A percentile compares a stretch with the other conserved stretches of the same genome.
phyloP scores from a whole-genome alignment of 2,888 invertebrate genomes.

The Coenonympha arcania region DNA sequence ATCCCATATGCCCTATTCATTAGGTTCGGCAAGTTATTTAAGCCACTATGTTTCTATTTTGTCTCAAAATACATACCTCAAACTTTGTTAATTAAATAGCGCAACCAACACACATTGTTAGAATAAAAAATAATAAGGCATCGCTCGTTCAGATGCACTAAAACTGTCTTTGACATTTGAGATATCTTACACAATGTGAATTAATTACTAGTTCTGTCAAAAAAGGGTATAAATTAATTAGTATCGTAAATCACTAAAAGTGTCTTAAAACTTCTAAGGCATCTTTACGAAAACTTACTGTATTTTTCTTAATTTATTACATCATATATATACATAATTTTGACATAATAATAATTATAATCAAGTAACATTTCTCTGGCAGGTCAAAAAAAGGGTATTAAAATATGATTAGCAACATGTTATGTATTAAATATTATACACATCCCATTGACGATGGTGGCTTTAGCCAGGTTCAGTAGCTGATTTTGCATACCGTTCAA shows the following conservation, averaged over 20 bases:
- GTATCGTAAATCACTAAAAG: constrained; percentile 45
- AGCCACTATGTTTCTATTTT: constrained; percentile 57
- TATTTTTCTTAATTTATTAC: constrained; percentile 71
- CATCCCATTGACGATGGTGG: constrained; percentile 37
- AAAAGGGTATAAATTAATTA: constrained; percentile 49
- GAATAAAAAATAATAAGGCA: constrained; percentile 34
- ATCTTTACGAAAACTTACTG: constrained; percentile 70
- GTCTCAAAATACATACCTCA: constrained; percentile 58
- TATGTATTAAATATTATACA: constrained; percentile 46
- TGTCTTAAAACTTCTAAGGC: constrained; percentile 67
- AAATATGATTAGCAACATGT: no score
- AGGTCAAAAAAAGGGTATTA: constrained; percentile 58
- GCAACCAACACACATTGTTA: constrained; percentile 63
- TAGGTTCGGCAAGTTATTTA: constrained; percentile 54
- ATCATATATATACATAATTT: constrained; percentile 73
- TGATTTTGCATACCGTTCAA: constrained; percentile 19
- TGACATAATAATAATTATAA: constrained; percentile 65
- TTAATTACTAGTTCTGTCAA: constrained; percentile 22
- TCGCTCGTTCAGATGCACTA: constrained; percentile 9
- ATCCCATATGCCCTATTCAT: constrained; percentile 62
- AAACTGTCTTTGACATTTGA: constrained; percentile 4
- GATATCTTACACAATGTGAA: constrained; percentile 21
- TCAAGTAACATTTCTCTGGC: constrained; percentile 64
- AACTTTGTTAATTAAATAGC: constrained; percentile 63
- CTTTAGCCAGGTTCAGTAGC: constrained; percentile 51